These are phyloP conservation scores for Chrysina gloriosa DNA, from an alignment of 2,888 invertebrate species.

Conservation along the genomic window DNA sequence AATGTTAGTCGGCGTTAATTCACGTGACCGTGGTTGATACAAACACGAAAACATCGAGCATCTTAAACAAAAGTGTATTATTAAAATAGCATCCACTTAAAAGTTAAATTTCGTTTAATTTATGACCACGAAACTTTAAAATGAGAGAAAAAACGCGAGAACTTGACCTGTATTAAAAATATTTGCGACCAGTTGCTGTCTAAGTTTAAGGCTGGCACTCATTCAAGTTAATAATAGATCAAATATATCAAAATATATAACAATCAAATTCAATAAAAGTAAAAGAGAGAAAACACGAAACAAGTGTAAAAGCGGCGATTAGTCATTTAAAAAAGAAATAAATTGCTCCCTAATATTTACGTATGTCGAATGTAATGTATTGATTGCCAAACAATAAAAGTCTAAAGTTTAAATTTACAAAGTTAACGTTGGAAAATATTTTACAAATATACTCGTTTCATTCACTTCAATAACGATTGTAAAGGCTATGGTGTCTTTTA, in stretches of 20 bases:
- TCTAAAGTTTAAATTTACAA: too few species aligned
- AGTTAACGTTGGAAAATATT: too few species aligned
- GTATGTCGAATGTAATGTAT: too few species aligned
- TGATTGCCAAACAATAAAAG: too few species aligned
- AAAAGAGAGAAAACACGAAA: too few species aligned
- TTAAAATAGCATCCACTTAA: neutral
- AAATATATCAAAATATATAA: neutral
- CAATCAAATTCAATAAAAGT: neutral
- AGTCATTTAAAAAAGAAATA: too few species aligned
- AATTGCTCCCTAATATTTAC: too few species aligned
- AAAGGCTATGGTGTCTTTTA: too few species aligned
- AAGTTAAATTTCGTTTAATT: neutral
- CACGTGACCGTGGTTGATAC: too few species aligned
- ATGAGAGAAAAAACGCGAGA: neutral
- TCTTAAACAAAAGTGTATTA: neutral
- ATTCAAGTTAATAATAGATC: conserved; percentile 23
- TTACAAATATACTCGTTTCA: neutral
- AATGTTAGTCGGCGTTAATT: too few species aligned
- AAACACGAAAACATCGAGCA: too few species aligned
- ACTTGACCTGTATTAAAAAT: conserved; percentile 3
- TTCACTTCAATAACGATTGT: neutral
- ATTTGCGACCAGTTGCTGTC: neutral
- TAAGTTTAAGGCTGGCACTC: conserved; percentile 1
- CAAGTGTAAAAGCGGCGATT: too few species aligned
- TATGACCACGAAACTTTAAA: neutral